Base-by-base conservation (phyloP, 2,113 vertebrate species). In the Forbesichthys agassizii region DNA sequence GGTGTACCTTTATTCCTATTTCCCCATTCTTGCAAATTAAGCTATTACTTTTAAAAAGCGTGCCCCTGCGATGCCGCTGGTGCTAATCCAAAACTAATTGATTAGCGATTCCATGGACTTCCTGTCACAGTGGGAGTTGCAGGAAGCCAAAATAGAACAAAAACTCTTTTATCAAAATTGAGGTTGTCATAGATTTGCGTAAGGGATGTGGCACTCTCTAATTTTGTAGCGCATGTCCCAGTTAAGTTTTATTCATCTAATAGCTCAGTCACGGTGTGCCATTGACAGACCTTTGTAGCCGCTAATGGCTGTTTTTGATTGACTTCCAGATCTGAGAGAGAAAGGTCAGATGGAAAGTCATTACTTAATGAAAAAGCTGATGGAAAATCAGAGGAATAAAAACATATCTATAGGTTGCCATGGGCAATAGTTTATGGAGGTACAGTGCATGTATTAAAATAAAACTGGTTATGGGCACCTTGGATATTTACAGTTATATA, bases 161-260 rank as follows among this genome's bases (percentile, higher is more conserved):
- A 5, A 5, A 62, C 12, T 20, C 14, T 36, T 75, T 58, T 70
- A 60, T 56, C 60, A 53, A 74, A 57, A 66, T 47, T 46, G 46
- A 64, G 49, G 63, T 27, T 11, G 69, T 77, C 82, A 3, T 3
- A 7, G 71, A 46, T 59, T 27, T 74, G 33, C 71, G 51, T 9
- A 20, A 11, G 42, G 11, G 14, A 11, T 46, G 10, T 3, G 11
- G 12, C n/a, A 12, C 18, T 57, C 27, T 64, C 68, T 78, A 75
- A 60, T 60, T 80, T 64, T 42, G 56, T 78, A 73, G 55, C 16
- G 63, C 60, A 69, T 12, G 2, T 61, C 65, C 62, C 77, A 74
- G 82, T 84, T 81, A 88, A 64, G 55, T 80, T 56, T 20, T 69
- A 86, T 87, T 67, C 82, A 88, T 90, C 75, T 13, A 48, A 75